Base-by-base conservation (phyloP, 2,888 invertebrate genomes). In the Acanthococcus lagerstroemiae region DNA sequence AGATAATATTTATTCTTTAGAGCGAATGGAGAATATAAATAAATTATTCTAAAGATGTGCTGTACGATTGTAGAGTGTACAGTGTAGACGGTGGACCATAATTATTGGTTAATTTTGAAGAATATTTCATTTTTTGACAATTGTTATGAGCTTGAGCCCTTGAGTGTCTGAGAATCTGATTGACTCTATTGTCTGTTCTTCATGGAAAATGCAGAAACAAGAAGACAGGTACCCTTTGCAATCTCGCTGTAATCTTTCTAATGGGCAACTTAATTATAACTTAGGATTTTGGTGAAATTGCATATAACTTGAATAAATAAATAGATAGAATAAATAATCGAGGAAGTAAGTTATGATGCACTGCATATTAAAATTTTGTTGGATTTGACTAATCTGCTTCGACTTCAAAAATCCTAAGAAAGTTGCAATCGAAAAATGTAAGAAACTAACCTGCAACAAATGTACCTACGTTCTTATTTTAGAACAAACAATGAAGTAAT, bases 401-500 rank as follows among this genome's bases (percentile, higher is more conserved):
- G 48, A 48, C 48, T 48, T 48, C 48, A 48, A 48, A 48, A 48
- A 3, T 48, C 48, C 48, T 48, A 19, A 48, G 48, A 48, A 48
- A 48, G 48, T 48, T 48, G 48, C 48, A 48, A 48, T 48, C 48
- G 21, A 48, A 48, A 48, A 48, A 48, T 48, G 2, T 48, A 48
- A 48, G 48, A 48, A 48, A 48, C 48, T 48, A 48, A 48, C 48
- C 48, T 48, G 2, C 48, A 48, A 48, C 48, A 48, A 48, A 48
- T 3, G 48, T 48, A 48, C 48, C 5, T 48, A n/a, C n/a, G n/a
- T 48, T 48, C n/a, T 48, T 48, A 48, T 48, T 48, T 48, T 48
- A 48, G 48, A 48, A 48, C 48, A 48, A 48, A 48, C 48, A 48
- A 48, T 48, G 48, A 48, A 48, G 48, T 48, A 48, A 48, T 48